Percentiles rank a stretch among this genome's conserved stretches.
Conservation (phyloP, 1,140 invertebrate species). For the Cryptotermes secundus region DNA sequence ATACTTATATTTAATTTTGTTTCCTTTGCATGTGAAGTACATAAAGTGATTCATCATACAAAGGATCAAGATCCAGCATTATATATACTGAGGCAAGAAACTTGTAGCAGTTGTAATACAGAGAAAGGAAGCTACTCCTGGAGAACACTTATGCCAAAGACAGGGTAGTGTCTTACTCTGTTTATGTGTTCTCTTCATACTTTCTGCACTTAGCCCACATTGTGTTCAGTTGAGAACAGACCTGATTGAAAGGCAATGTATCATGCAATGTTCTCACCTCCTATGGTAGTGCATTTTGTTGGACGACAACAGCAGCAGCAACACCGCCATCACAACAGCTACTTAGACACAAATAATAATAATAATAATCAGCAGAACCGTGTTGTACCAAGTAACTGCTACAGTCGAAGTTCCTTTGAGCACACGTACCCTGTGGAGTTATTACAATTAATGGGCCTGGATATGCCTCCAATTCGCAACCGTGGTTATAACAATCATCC, state of each 20-base stretch:
- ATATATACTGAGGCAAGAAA: neutral
- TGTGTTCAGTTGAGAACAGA: constrained; percentile 22
- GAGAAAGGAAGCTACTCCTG: neutral
- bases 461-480: constrained; percentile 25
- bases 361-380: constrained; percentile 23
- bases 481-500: constrained; percentile 21
- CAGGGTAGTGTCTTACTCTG: neutral
- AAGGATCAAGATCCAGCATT: neutral
- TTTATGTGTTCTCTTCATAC: neutral
- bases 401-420: constrained; percentile 22
- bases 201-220: neutral
- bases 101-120: neutral
- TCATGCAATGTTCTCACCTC: constrained; percentile 28
- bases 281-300: constrained; percentile 7
- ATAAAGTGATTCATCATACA: neutral
- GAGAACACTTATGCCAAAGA: neutral
- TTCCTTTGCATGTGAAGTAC: neutral
- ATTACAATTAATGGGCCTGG: constrained; percentile 23
- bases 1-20: neutral
- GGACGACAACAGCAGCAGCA: constrained; percentile 18
- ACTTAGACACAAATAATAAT: neutral
- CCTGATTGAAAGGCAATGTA: constrained; percentile 22
- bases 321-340: neutral
- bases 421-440: constrained; percentile 19
- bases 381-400: constrained; percentile 6